Evolutionary conservation across 2,797 vertebrate genomes (phyloP).

Genomic region (Leptoclinus maculatus): DNA sequence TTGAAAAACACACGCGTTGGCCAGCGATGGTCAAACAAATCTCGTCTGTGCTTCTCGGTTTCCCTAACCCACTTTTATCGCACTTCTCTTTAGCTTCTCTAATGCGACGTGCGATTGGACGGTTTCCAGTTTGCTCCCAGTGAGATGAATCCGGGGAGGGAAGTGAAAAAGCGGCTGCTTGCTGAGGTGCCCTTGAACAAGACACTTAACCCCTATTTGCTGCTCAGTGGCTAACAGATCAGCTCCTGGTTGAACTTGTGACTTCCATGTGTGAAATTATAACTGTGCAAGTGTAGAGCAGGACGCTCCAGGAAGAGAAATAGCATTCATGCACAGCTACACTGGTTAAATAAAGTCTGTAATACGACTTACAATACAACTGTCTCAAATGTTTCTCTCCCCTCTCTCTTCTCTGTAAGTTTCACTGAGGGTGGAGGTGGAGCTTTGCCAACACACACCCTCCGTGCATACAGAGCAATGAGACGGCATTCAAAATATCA

Average conservation of each 20-base stretch:
- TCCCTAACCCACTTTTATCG: conserved; percentile 3
- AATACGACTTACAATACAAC: neutral
- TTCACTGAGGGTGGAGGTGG: too few relatives aligned
- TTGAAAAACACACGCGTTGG: neutral
- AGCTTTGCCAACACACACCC: too few relatives aligned
- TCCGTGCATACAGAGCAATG: too few relatives aligned
- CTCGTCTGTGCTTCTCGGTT: neutral
- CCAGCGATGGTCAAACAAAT: conserved; percentile 6
- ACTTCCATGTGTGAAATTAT: conserved; percentile 29
- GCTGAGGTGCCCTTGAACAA: conserved; percentile 48
- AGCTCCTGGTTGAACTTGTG: conserved; percentile 10
- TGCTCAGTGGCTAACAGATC: conserved; percentile 16
- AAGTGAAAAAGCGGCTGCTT: neutral
- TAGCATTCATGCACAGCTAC: neutral
- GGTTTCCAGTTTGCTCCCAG: conserved; percentile 14
- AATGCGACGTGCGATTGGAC: conserved; percentile 10
- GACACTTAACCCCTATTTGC: conserved; percentile 39
- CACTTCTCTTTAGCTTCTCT: conserved; percentile 2
- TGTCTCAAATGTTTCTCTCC: too few relatives aligned
- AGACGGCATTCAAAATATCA: too few relatives aligned
- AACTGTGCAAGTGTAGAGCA: neutral
- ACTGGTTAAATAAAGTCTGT: neutral
- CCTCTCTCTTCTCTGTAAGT: too few relatives aligned
- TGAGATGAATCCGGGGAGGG: conserved; percentile 14
- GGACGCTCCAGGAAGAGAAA: neutral